Base-by-base conservation (phyloP, 2,888 invertebrate genomes). In the Monoplex corrugatus region DNA sequence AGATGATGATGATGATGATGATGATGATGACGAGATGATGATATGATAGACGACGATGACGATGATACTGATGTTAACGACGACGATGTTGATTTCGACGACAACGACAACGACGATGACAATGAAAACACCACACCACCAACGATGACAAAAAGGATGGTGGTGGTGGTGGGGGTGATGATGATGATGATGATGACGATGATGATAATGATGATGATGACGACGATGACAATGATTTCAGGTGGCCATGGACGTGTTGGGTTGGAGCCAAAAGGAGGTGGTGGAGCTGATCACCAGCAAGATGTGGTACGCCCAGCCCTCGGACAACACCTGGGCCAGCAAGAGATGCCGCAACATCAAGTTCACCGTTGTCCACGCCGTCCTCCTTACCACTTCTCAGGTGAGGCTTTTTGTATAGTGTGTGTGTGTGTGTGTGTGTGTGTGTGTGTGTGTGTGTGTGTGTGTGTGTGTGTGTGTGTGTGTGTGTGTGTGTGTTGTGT, bases 161-260 rank as follows among this genome's bases (percentile, higher is more conserved):
- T n/a, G n/a, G n/a, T n/a, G n/a, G n/a, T n/a, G n/a, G n/a, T n/a
- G n/a, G n/a, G n/a, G n/a, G n/a, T n/a, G n/a, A n/a, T n/a, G n/a
- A n/a, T n/a, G n/a, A n/a, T n/a, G n/a, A n/a, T n/a, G n/a, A n/a
- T n/a, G n/a, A n/a, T n/a, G 6, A 68, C 57, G 50, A 50, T 50
- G 8, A 16, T 50, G 19, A 57, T 57, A 16, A 2, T 57, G 2
- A 57, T 57, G 2, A 28, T 57, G 28, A 68, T n/a, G n/a, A 32
- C n/a, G 6, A 28, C 28, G 6, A 1, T n/a, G n/a, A 8, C 28
- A 28, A 32, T n/a, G 16, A 8, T 1, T 28, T 68, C 93, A 97
- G 97, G 98, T 98, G 97, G 98, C 98, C 87, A 98, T 99, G 91
- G 98, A 99, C 95, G 97, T 98, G 8, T 96, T 99, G 92, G 98